Percentiles rank a stretch among this genome's conserved stretches.
These are phyloP conservation scores for Globia sparganii DNA, from an alignment of 2,888 invertebrate species.

Conservation along the genomic window DNA sequence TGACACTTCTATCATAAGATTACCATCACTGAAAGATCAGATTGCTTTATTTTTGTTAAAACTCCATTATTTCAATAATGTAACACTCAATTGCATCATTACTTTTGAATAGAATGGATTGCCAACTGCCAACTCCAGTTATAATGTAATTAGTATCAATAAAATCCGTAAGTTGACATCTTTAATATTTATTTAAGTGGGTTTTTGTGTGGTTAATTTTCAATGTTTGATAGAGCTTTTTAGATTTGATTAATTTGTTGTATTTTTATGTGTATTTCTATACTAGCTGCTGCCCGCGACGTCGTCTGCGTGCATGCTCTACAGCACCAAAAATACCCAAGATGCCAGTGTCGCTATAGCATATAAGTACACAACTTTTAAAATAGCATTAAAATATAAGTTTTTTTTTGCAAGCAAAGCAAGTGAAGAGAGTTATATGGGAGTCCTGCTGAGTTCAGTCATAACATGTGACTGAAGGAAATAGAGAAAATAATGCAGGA, in stretches of 20 bases:
- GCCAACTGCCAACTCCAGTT: slow-evolving; percentile 9
- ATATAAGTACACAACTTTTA: too few relatives aligned
- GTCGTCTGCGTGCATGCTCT: too few relatives aligned
- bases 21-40: slow-evolving; percentile 36
- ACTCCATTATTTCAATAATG: slow-evolving; percentile 23
- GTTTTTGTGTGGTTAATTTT: neutral
- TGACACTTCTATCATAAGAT: slow-evolving; percentile 58
- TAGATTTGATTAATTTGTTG: neutral
- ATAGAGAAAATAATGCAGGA: too few relatives aligned
- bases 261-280: too few relatives aligned
- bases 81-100: slow-evolving; percentile 29
- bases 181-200: slow-evolving; percentile 7
- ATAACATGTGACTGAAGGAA: too few relatives aligned
- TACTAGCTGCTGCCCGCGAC: too few relatives aligned
- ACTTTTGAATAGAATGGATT: slow-evolving; percentile 25
- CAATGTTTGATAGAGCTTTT: neutral
- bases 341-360: too few relatives aligned
- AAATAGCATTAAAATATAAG: too few relatives aligned
- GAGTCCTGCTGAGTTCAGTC: too few relatives aligned
- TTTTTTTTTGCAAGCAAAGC: too few relatives aligned
- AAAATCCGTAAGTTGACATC: slow-evolving; percentile 12
- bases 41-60: slow-evolving; percentile 42
- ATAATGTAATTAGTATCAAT: slow-evolving; percentile 31
- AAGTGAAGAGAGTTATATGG: too few relatives aligned
- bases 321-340: too few relatives aligned